A percentile compares a stretch with the other conserved stretches of the same genome.
phyloP scores from a whole-genome alignment of 2,888 invertebrate species.

The Anoncus sp. region DNA sequence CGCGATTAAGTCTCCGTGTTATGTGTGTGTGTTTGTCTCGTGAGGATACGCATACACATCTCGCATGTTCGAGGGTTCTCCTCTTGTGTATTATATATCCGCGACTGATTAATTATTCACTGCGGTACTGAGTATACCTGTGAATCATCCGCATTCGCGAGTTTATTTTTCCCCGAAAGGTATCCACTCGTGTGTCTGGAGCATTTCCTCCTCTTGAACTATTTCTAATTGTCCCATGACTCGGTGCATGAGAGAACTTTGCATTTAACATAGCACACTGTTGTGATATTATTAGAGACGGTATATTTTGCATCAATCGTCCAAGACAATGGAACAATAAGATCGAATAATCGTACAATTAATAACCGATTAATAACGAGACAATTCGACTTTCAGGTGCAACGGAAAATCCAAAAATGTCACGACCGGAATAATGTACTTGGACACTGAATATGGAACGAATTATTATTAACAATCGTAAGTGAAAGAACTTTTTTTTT shows the following conservation, averaged over 20 bases:
- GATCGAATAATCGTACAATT: constrained; percentile 4
- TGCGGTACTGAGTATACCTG: constrained; percentile 5
- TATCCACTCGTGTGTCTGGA: constrained; percentile 41
- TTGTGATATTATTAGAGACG: not conserved
- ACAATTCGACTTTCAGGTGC: constrained; percentile 56
- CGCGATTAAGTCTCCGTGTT: constrained; percentile 19
- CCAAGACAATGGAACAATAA: constrained; percentile 41
- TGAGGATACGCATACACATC: too few relatives aligned
- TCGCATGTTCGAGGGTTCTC: not conserved
- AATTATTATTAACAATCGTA: constrained; percentile 65
- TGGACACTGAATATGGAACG: constrained; percentile 64
- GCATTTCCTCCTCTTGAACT: constrained; percentile 57
- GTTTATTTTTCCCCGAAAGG: constrained; percentile 36
- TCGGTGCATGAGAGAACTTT: not conserved
- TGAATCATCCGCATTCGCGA: constrained; percentile 54
- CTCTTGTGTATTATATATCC: constrained; percentile 27
- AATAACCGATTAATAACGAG: constrained; percentile 37
- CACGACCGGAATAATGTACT: constrained; percentile 57
- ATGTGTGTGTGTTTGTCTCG: constrained; percentile 8
- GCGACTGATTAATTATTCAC: constrained; percentile 49
- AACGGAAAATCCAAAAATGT: constrained; percentile 49
- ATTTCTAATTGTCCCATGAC: constrained; percentile 49
- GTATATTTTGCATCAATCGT: constrained; percentile 22
- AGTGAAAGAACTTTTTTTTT: constrained; percentile 28
- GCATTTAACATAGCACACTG: not conserved